A percentile compares a stretch with the other conserved stretches of the same genome.
Conservation (phyloP, 1,140 invertebrate genomes). For the Drosophila chauvacae region DNA sequence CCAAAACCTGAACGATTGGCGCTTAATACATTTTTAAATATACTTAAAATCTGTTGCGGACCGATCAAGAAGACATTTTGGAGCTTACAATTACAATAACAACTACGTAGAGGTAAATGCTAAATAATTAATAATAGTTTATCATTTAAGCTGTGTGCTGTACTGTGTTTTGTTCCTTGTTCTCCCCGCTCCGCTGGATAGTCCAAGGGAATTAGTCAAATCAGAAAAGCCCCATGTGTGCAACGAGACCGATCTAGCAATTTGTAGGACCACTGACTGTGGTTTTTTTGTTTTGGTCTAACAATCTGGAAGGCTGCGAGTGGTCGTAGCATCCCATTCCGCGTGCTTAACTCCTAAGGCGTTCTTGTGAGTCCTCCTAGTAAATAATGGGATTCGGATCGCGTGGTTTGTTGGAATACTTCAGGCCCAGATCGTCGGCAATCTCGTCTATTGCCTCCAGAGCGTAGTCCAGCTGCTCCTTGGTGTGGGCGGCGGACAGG, state of each 20-base stretch:
- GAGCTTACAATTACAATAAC: constrained; percentile 56
- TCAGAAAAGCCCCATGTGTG: constrained; percentile 18
- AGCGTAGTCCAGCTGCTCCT: constrained; percentile 97
- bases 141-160: constrained; percentile 37
- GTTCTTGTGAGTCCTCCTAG: constrained; percentile 43
- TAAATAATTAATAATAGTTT: constrained; percentile 47
- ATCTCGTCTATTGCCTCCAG: constrained; percentile 90
- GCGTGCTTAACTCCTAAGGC: constrained; percentile 16
- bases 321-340: not conserved
- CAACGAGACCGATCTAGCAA: constrained; percentile 15
- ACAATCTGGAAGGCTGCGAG: constrained; percentile 5
- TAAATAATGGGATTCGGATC: constrained; percentile 87
- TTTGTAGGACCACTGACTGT: constrained; percentile 5
- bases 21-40: constrained; percentile 34
- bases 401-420: constrained; percentile 89
- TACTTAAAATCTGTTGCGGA: constrained; percentile 28
- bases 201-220: constrained; percentile 24
- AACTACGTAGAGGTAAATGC: constrained; percentile 44
- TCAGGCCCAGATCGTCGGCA: constrained; percentile 89
- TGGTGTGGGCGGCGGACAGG: constrained; percentile 97
- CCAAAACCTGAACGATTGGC: constrained; percentile 24
- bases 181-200: not conserved
- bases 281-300: constrained; percentile 16
- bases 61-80: constrained; percentile 25
- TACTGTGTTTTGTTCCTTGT: constrained; percentile 17